A percentile compares a stretch with the other conserved stretches of the same genome.
Evolutionary conservation across 2,888 invertebrate genomes (phyloP).

Genomic region (Latheticus oryzae): DNA sequence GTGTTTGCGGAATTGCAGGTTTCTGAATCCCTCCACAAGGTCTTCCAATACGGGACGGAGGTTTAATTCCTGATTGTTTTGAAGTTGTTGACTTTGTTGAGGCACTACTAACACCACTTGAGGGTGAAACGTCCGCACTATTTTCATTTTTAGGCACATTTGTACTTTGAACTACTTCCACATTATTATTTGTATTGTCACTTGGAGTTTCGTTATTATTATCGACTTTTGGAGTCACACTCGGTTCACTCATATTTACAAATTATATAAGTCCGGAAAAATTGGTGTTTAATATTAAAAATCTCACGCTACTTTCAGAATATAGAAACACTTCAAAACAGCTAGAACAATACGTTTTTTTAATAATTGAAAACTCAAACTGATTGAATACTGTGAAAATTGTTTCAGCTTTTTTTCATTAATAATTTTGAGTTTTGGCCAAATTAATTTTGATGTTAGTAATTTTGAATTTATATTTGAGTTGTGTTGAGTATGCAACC

Average conservation of each 20-base stretch:
- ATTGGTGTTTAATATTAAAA: too few relatives aligned
- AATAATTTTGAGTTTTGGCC: too few relatives aligned
- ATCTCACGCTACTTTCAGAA: too few relatives aligned
- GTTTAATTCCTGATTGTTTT: slow-evolving; percentile 74
- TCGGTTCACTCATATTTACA: slow-evolving; percentile 26
- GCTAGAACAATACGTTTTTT: too few relatives aligned
- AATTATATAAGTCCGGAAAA: slow-evolving; percentile 1
- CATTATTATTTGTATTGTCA: slow-evolving; percentile 28
- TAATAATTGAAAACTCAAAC: too few relatives aligned
- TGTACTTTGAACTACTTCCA: slow-evolving; percentile 22
- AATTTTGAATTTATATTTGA: too few relatives aligned
- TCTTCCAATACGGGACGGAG: slow-evolving; percentile 76
- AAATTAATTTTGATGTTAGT: too few relatives aligned
- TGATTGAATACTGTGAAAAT: too few relatives aligned
- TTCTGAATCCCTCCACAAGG: slow-evolving; percentile 74
- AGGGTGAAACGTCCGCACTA: slow-evolving; percentile 25
- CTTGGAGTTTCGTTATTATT: slow-evolving; percentile 27
- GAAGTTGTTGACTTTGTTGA: slow-evolving; percentile 27
- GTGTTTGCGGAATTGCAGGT: slow-evolving; percentile 74
- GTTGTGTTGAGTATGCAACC: too few relatives aligned
- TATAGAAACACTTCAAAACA: too few relatives aligned
- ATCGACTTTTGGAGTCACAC: slow-evolving; percentile 6
- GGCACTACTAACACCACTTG: slow-evolving; percentile 29
- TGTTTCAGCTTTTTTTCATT: too few relatives aligned
- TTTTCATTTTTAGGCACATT: slow-evolving; percentile 36